Evolutionary conservation across 2,797 vertebrate species (phyloP).

Genomic region (Decapterus maruadsi): DNA sequence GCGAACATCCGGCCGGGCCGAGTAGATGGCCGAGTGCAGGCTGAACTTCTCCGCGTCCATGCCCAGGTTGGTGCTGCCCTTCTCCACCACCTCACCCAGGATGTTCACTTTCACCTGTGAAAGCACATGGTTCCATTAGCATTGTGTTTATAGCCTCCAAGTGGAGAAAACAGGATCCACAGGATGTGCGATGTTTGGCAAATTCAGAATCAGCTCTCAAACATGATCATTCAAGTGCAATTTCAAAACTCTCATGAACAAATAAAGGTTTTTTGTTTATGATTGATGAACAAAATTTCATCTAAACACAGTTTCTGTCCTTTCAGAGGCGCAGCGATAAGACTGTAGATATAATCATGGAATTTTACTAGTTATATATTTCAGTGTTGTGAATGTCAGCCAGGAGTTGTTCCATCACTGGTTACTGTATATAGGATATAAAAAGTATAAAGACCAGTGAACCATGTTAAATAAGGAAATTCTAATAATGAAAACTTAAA

Average conservation of each 20-base stretch:
- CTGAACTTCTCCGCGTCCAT: constrained; percentile 90
- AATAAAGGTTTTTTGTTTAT: neutral
- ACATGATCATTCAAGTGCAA: neutral
- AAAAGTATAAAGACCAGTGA: too few relatives aligned
- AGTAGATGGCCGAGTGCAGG: constrained; percentile 95
- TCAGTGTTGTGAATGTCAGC: too few relatives aligned
- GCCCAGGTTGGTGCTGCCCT: constrained; percentile 90
- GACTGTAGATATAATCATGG: too few relatives aligned
- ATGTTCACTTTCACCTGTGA: constrained; percentile 95
- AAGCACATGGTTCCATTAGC: constrained; percentile 11
- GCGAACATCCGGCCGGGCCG: constrained; percentile 91
- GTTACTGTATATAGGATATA: too few relatives aligned
- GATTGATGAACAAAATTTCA: neutral
- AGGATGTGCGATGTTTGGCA: neutral
- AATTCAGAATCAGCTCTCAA: neutral
- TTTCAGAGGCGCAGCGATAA: too few relatives aligned
- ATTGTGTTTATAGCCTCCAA: neutral
- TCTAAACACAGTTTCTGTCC: neutral
- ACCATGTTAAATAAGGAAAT: too few relatives aligned
- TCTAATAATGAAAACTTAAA: too few relatives aligned
- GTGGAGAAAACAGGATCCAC: too few relatives aligned
- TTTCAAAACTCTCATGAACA: neutral
- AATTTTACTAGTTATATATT: too few relatives aligned
- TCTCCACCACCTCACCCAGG: constrained; percentile 94
- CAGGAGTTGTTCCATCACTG: too few relatives aligned